Evolutionary conservation across 2,797 vertebrate genomes (phyloP), one percentile per base, ranked within the genome.

Genomic region (Cheracebus regulus): DNA sequence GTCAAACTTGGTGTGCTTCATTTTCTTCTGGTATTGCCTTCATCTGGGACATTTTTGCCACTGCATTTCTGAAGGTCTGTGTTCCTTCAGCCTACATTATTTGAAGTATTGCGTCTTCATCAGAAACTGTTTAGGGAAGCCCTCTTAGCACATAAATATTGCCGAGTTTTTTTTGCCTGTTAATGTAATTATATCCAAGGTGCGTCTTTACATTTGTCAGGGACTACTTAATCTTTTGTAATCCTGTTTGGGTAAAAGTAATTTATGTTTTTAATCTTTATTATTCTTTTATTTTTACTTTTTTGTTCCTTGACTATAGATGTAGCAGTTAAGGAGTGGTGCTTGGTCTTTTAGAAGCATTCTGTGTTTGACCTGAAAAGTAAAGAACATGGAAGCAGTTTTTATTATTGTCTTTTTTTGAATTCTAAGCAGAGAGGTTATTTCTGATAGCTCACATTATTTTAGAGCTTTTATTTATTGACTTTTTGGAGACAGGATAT

Each of bases 381-480:
- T 72, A 13, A 90, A 75, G 70, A 44, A 7, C 19, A 11, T 61
- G 7, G 33, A 39, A 78, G 39, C 55, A 26, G 55, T 17, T 28
- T n/a, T 67, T n/a, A 67, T 67, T 67, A 17, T 19, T 67, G 33
- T n/a, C 33, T 67, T 67, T 33, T 17, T 58, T 85, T 84, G 50
- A 57, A 41, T 88, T 90, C 55, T 73, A 86, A 94, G 67, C 2
- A 52, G 28, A 89, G 48, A 19, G 4, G 1, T 92, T 61, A 88
- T 80, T 96, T 70, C 86, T 96, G 79, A 33, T 6, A 48, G 55
- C 28, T 96, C 17, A 6, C 82, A 78, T 36, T 44, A 81, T 67
- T 58, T 95, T 46, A 11, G 73, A 72, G 33, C 64, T 4, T n/a
- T 64, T 67, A 19, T 67, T 33, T n/a, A 9, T n/a, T 67, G n/a